A percentile compares a stretch with the other conserved stretches of the same genome.
Conservation (phyloP, 2,113 vertebrate species). For the Dasypus novemcinctus region DNA sequence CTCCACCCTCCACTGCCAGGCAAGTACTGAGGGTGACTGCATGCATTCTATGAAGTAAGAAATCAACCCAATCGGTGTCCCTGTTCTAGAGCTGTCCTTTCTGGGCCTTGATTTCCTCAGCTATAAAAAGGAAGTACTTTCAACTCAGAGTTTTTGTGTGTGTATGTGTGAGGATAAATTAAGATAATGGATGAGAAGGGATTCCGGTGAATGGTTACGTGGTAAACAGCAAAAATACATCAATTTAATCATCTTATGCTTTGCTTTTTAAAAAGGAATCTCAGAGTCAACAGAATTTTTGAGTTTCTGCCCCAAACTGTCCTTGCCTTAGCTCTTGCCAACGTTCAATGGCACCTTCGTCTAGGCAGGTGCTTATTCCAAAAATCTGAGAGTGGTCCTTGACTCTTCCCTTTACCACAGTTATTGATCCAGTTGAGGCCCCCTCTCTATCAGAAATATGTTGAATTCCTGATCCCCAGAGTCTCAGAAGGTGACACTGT, state of each 20-base stretch:
- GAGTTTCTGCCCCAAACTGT: not conserved
- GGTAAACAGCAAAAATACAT: not conserved
- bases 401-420: not conserved
- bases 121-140: not conserved
- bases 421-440: too few relatives aligned
- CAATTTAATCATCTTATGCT: not conserved
- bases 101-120: slow-evolving; percentile 7
- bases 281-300: not conserved
- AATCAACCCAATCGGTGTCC: not conserved
- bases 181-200: not conserved
- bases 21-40: not conserved
- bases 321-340: not conserved
- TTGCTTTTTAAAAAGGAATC: not conserved
- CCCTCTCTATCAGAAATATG: too few relatives aligned
- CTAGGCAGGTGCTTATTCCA: not conserved
- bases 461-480: too few relatives aligned
- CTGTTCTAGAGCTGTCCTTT: not conserved
- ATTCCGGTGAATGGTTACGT: not conserved
- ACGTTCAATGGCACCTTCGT: not conserved
- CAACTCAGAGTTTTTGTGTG: not conserved
- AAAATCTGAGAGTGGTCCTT: not conserved
- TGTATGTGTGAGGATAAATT: not conserved
- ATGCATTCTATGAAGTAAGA: not conserved
- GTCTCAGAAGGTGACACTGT: too few relatives aligned
- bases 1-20: not conserved